Evolutionary conservation across 35 echinoderm and acorn worm genomes (phyloP), one percentile per base, ranked within the genome.

Genomic region (Patiria miniata): DNA sequence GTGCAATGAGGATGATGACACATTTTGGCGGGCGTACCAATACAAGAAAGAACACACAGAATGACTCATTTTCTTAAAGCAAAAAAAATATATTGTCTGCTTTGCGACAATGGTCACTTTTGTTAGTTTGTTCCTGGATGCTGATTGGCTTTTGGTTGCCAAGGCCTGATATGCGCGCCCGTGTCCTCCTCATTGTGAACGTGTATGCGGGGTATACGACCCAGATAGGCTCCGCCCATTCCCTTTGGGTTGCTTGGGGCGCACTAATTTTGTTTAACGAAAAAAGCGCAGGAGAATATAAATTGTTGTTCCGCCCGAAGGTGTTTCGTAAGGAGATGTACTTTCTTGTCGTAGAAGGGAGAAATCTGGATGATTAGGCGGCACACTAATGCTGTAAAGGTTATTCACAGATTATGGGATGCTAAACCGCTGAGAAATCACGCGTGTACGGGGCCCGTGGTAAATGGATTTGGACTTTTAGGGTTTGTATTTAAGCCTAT

Each of bases 381-480:
- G 26, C 10, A 30, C 19, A 73, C 65, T 73, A 73, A 73, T 73
- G 65, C 65, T 26, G 19, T 73, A 26, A 73, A 26, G 65, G 34
- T 32, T 73, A 73, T 30, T 32, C 65, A 23, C 34, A n/a, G n/a
- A n/a, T 60, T 30, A 73, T 30, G 29, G 65, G 19, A 47, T 73
- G 14, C 65, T 26, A 73, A 73, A 73, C 10, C 29, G 34, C 21
- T 73, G 65, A 73, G 65, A 73, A 73, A 73, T 73, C 26, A 73
- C 65, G 65, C 26, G 26, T 26, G 65, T 73, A 36, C 14, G 26
- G 65, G 23, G 42, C 4, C 14, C 34, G 19, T 73, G 19, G 34
- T 73, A 73, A 73, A 73, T 73, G 65, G 65, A 73, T 73, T 73
- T 73, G 34, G 65, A 73, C 65, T 73, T 73, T 1, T 32, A 73